These are phyloP conservation scores for Metopolophium dirhodum DNA, from an alignment of 1,140 invertebrate genomes.

Conservation along the genomic window DNA sequence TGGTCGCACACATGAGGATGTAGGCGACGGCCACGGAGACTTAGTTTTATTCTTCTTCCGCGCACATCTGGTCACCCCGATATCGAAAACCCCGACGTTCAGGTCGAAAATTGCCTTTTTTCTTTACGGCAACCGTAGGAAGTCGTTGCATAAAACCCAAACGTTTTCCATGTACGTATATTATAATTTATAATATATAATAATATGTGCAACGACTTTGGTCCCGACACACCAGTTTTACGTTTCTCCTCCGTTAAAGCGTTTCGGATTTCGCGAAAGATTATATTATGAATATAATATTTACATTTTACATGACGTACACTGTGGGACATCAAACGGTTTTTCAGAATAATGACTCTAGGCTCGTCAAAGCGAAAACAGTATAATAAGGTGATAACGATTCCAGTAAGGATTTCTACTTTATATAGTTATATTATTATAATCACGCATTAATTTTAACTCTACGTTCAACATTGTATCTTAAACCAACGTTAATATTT, in stretches of 20 bases:
- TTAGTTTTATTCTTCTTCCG: neutral
- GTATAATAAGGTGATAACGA: too few species aligned
- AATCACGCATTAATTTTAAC: too few species aligned
- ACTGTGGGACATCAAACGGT: too few species aligned
- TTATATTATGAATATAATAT: too few species aligned
- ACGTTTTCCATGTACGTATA: neutral
- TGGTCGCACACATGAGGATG: neutral
- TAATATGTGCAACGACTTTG: neutral
- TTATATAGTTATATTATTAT: too few species aligned
- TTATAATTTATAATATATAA: neutral
- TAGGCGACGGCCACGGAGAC: slow-evolving; percentile 26
- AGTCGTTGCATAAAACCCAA: neutral
- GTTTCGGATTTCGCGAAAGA: neutral
- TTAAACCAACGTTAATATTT: neutral
- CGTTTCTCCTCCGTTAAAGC: neutral
- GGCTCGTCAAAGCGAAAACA: too few species aligned
- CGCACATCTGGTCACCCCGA: slow-evolving; percentile 22
- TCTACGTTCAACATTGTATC: too few species aligned
- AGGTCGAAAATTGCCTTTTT: neutral
- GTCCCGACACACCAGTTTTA: neutral
- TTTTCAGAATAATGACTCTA: too few species aligned
- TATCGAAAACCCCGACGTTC: neutral
- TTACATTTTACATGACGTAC: too few species aligned
- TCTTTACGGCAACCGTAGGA: neutral
- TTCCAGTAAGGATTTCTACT: too few species aligned